A percentile compares a stretch with the other conserved stretches of the same genome.
phyloP scores from a whole-genome alignment of 2,113 vertebrate species.

The Pimephales promelas region DNA sequence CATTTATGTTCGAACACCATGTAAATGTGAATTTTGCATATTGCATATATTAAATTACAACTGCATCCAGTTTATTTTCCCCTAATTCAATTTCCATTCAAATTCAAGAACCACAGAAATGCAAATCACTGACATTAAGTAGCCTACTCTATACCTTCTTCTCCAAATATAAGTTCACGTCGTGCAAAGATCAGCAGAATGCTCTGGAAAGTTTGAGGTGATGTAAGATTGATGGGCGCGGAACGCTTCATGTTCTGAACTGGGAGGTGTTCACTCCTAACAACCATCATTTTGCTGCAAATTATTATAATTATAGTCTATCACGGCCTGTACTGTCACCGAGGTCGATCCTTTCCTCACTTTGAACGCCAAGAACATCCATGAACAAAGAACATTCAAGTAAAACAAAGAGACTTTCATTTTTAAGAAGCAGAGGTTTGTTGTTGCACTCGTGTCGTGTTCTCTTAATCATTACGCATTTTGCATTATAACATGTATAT shows the following conservation, averaged over 20 bases:
- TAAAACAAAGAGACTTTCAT: neutral
- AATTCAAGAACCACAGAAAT: neutral
- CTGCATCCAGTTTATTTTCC: neutral
- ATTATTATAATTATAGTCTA: constrained; percentile 49
- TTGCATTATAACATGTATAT: neutral
- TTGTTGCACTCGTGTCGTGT: neutral
- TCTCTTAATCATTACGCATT: neutral
- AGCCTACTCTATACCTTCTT: neutral
- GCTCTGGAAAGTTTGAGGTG: constrained; percentile 18
- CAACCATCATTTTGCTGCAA: constrained; percentile 46
- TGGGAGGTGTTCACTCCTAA: constrained; percentile 1
- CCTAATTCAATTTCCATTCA: neutral
- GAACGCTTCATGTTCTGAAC: constrained; percentile 20
- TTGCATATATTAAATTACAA: too few species aligned
- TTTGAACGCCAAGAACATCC: neutral
- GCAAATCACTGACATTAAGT: neutral
- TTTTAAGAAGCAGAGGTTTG: neutral
- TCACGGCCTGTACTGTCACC: constrained; percentile 44
- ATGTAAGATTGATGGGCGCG: constrained; percentile 7
- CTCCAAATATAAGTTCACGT: neutral
- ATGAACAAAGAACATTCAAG: neutral
- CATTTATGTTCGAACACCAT: too few species aligned
- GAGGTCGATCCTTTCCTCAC: neutral
- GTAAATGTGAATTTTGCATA: too few species aligned
- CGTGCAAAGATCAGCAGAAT: neutral